These are phyloP conservation scores for Ariolimax columbianus DNA, from an alignment of 2,888 invertebrate species.

Conservation along the genomic window DNA sequence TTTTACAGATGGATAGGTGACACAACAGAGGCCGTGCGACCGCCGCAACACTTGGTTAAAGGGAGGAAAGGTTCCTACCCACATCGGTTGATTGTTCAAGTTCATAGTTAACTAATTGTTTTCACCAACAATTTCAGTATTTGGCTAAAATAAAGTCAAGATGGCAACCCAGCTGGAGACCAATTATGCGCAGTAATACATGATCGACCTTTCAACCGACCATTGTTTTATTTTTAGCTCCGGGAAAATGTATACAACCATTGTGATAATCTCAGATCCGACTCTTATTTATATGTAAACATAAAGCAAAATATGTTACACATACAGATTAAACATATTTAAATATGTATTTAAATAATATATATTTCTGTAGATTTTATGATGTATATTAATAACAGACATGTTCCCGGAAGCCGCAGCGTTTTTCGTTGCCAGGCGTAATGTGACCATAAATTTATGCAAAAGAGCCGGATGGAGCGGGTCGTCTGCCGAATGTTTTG, in stretches of 20 bases:
- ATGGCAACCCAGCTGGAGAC: too few species aligned
- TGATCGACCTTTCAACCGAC: neutral
- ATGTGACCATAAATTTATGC: conserved; percentile 29
- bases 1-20: too few species aligned
- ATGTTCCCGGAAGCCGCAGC: conserved; percentile 15
- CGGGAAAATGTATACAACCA: neutral
- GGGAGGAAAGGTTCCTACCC: too few species aligned
- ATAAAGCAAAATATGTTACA: neutral
- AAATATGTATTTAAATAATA: too few species aligned
- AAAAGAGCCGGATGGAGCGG: neutral
- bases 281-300: neutral
- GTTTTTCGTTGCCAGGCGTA: conserved; percentile 2
- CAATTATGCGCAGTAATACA: conserved; percentile 33
- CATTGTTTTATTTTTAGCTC: neutral
- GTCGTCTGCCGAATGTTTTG: conserved; percentile 29
- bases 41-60: too few species aligned
- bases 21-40: too few species aligned
- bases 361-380: neutral
- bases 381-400: neutral
- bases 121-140: too few species aligned
- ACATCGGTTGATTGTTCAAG: too few species aligned
- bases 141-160: too few species aligned
- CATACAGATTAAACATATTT: too few species aligned
- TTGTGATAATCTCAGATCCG: too few species aligned
- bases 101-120: too few species aligned